Evolutionary conservation across 1,140 invertebrate genomes (phyloP).

Genomic region (Frieseomelitta varia): DNA sequence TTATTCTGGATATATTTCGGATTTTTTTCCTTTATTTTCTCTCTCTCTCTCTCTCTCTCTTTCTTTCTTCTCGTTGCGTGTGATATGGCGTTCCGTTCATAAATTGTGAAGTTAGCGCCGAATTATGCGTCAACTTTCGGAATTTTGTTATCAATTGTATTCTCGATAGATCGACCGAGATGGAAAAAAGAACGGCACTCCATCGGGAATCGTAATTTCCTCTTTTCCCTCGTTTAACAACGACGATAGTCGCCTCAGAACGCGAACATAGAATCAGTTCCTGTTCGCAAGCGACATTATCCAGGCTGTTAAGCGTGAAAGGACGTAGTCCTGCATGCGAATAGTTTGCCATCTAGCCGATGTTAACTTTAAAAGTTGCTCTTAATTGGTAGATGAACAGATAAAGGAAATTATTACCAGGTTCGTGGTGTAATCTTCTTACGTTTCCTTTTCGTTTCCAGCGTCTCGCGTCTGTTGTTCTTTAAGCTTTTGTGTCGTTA

Average conservation of each 20-base stretch:
- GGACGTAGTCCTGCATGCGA: conserved; percentile 14
- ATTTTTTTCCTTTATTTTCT: too few relatives aligned
- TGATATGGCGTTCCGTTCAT: not conserved
- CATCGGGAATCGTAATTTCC: not conserved
- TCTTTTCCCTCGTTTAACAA: not conserved
- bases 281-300: conserved; percentile 31
- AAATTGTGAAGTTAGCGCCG: not conserved
- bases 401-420: conserved; percentile 25
- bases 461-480: not conserved
- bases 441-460: not conserved
- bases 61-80: not conserved
- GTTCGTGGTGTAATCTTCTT: not conserved
- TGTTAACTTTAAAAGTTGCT: conserved; percentile 28
- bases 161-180: not conserved
- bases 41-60: too few relatives aligned
- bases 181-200: not conserved
- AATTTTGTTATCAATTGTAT: conserved; percentile 40
- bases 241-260: not conserved
- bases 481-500: not conserved
- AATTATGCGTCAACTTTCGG: too few relatives aligned
- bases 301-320: conserved; percentile 29
- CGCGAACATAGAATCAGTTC: conserved; percentile 2
- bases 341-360: not conserved
- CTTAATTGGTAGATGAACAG: conserved; percentile 19
- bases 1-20: not conserved